Evolutionary conservation across 2,113 vertebrate genomes (phyloP).

Genomic region (Acanthochromis polyacanthus): DNA sequence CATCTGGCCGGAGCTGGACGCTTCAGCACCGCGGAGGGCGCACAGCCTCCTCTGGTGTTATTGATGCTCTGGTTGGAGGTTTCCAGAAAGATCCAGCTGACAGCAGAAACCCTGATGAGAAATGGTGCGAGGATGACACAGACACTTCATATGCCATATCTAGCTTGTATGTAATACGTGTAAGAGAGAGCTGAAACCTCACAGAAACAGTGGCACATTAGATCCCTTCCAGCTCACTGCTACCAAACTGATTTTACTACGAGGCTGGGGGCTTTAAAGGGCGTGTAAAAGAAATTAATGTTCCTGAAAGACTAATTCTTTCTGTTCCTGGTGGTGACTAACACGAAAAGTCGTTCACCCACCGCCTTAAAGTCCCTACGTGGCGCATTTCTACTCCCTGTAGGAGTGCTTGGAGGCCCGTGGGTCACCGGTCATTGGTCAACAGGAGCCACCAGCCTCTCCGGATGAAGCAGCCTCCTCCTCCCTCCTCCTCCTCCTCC

Average conservation of each 20-base stretch:
- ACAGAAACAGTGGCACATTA: not conserved
- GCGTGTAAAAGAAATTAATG: conserved; percentile 1
- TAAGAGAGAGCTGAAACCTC: not conserved
- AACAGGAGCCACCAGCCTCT: conserved; percentile 28
- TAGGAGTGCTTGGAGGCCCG: conserved; percentile 13
- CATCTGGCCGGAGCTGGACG: conserved; percentile 20
- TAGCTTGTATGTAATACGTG: not conserved
- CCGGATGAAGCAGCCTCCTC: conserved; percentile 21
- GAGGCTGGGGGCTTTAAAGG: not conserved
- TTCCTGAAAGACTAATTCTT: conserved; percentile 13
- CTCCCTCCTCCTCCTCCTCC: conserved; percentile 49
- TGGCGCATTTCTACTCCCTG: not conserved
- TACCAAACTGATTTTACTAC: conserved; percentile 14
- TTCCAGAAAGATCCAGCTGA: conserved; percentile 20
- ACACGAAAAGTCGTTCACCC: conserved; percentile 12
- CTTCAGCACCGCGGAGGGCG: conserved; percentile 70
- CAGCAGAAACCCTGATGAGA: not conserved
- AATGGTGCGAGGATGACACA: not conserved
- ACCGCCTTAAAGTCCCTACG: not conserved
- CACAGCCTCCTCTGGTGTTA: conserved; percentile 12
- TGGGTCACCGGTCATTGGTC: conserved; percentile 55
- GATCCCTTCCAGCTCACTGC: not conserved
- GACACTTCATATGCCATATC: not conserved
- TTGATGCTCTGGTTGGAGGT: conserved; percentile 6
- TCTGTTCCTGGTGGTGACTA: conserved; percentile 1